phyloP scores from a whole-genome alignment of 2,113 vertebrate genomes.

The Heterotilapia buettikoferi region DNA sequence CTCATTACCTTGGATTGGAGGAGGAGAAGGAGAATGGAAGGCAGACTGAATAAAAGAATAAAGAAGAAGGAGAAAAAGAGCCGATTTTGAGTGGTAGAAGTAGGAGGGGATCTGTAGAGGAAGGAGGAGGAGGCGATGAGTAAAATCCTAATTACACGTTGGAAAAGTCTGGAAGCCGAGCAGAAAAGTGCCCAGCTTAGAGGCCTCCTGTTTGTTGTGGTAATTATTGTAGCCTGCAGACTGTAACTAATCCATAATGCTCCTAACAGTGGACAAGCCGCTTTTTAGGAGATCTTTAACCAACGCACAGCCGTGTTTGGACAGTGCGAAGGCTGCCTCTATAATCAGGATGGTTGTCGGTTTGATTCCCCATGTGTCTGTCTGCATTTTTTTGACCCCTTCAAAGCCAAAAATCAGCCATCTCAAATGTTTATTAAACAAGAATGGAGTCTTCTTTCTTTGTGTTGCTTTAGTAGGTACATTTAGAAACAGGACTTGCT shows the following conservation, averaged over 20 bases:
- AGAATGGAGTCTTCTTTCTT: neutral
- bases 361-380: neutral
- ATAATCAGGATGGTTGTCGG: neutral
- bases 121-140: neutral
- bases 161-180: slow-evolving; percentile 22
- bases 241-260: slow-evolving; percentile 48
- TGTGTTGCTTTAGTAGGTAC: neutral
- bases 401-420: neutral
- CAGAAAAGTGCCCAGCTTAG: neutral
- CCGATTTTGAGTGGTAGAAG: neutral
- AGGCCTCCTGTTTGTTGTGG: slow-evolving; percentile 33
- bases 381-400: neutral
- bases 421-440: neutral
- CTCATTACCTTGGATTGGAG: slow-evolving; percentile 8
- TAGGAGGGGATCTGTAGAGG: neutral
- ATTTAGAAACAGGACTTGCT: neutral
- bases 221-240: slow-evolving; percentile 48
- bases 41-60: neutral
- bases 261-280: slow-evolving; percentile 25
- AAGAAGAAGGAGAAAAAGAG: neutral
- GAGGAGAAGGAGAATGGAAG: neutral
- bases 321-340: neutral
- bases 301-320: neutral
- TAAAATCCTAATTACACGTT: slow-evolving; percentile 32
- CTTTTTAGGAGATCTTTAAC: slow-evolving; percentile 25